Evolutionary conservation across 2,113 vertebrate genomes (phyloP).

Genomic region (Phalacrocorax carbo): DNA sequence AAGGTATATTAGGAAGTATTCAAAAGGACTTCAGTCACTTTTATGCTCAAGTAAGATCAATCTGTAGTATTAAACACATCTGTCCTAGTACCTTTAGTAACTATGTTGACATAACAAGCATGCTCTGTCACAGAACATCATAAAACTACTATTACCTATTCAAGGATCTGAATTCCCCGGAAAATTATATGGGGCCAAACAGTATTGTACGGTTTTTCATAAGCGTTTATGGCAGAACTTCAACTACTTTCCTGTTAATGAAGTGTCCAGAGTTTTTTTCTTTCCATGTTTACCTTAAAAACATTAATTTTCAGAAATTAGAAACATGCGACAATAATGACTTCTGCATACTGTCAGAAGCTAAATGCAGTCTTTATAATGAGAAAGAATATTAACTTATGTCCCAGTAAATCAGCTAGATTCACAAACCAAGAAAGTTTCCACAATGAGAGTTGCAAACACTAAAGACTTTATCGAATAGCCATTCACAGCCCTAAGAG

Average conservation of each 20-base stretch:
- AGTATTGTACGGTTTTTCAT: slow-evolving; percentile 57
- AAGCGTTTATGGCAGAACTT: slow-evolving; percentile 71
- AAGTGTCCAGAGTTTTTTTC: slow-evolving; percentile 44
- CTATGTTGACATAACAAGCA: slow-evolving; percentile 68
- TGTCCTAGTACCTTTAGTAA: slow-evolving; percentile 59
- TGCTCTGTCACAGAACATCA: slow-evolving; percentile 51
- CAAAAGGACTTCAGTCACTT: neutral
- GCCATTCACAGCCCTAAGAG: neutral
- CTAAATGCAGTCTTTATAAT: slow-evolving; percentile 28
- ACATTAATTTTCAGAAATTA: slow-evolving; percentile 68
- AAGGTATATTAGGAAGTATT: neutral
- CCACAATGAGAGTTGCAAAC: neutral
- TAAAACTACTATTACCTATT: slow-evolving; percentile 60
- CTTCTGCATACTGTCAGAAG: slow-evolving; percentile 53
- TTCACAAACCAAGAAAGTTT: neutral
- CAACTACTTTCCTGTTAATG: slow-evolving; percentile 68
- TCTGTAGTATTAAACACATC: slow-evolving; percentile 47
- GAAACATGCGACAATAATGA: slow-evolving; percentile 63
- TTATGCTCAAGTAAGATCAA: neutral
- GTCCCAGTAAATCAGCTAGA: slow-evolving; percentile 9
- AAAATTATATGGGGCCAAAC: slow-evolving; percentile 58
- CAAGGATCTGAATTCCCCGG: slow-evolving; percentile 67
- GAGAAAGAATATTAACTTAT: slow-evolving; percentile 26
- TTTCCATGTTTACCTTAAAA: slow-evolving; percentile 64
- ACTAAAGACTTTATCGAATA: neutral